Base-by-base conservation (phyloP, 2,888 invertebrate species). In the Callinectes sapidus region DNA sequence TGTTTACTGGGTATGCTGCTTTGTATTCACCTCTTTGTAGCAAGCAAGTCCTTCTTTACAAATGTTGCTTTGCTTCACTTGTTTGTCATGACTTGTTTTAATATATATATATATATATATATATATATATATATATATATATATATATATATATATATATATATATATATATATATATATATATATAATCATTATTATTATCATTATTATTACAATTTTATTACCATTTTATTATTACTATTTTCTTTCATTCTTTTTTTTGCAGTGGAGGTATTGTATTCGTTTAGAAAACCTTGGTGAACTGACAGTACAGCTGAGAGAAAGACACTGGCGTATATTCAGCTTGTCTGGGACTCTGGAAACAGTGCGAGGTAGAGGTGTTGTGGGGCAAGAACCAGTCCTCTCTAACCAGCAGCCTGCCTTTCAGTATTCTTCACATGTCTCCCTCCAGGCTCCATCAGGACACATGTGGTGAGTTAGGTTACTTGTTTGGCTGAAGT, bases 271-370 rank as follows among this genome's bases (percentile, higher is more conserved):
- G 85, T 99, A 99, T 96, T 99, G 99, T 95, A 99, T 99, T 95
- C 97, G 99, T 35, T 96, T 99, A 95, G 99, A 99, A 96, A 99
- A 99, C 96, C 96, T 99, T 91, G 98, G 99, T 0, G 97, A 97
- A 71, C 96, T 98, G 91, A 97, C 98, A 91, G 98, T 99, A 2
- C 99, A 99, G 95, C 96, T 99, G 88, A 97, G 99, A 93, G 99
- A 99, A 96, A 96, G 99, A n/a, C 99, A 99, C 96, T 99, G 99
- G 99, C 97, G 99, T 95, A 99, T 99, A 95, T 99, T 99, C 96
- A 98, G 98, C 71, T 96, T 99, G 94, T 96, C 96, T 61, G 96
- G 96, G n/a, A 99, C 99, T 23, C 96, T 99, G 95, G 99, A 99
- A 96, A 99, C 99, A 0, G 96, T 96, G 1, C 97, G 99, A 95